These are phyloP conservation scores for Halichoerus grypus DNA, from an alignment of 2,113 vertebrate species.

Conservation along the genomic window DNA sequence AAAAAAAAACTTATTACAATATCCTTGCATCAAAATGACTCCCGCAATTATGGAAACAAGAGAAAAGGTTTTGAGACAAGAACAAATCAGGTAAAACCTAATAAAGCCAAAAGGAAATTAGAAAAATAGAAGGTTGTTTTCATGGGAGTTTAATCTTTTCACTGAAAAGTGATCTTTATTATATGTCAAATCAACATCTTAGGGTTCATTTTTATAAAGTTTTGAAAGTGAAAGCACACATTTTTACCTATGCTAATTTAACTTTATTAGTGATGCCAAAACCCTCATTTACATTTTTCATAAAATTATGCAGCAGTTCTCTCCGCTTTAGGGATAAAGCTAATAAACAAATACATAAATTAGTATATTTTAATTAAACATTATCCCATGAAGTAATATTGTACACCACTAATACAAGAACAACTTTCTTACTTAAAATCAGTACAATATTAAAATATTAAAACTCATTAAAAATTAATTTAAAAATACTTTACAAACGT, in stretches of 20 bases:
- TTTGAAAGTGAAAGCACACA: slow-evolving; percentile 83
- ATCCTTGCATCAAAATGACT: slow-evolving; percentile 77
- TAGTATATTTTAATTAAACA: slow-evolving; percentile 95
- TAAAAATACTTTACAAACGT: slow-evolving; percentile 85
- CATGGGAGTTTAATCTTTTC: slow-evolving; percentile 78
- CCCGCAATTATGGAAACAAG: slow-evolving; percentile 66
- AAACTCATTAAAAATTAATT: slow-evolving; percentile 91
- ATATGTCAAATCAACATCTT: slow-evolving; percentile 66
- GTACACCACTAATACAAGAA: slow-evolving; percentile 84
- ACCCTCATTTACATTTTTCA: slow-evolving; percentile 98
- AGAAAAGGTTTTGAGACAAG: slow-evolving; percentile 86
- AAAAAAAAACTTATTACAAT: slow-evolving; percentile 61
- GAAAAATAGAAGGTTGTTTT: slow-evolving; percentile 84
- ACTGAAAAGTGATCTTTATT: slow-evolving; percentile 71
- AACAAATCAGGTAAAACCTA: slow-evolving; percentile 87
- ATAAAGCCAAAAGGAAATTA: slow-evolving; percentile 88
- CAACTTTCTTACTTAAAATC: slow-evolving; percentile 85
- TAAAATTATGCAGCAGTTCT: slow-evolving; percentile 91
- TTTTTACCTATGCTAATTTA: slow-evolving; percentile 88
- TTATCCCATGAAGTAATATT: slow-evolving; percentile 87
- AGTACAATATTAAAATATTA: slow-evolving; percentile 87
- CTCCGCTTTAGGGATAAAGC: slow-evolving; percentile 97
- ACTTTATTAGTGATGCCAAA: slow-evolving; percentile 88
- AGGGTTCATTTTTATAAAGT: slow-evolving; percentile 76
- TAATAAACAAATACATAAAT: slow-evolving; percentile 98